These are phyloP conservation scores for Benthosema pterotum DNA, from an alignment of 2,797 vertebrate species.

Conservation along the genomic window DNA sequence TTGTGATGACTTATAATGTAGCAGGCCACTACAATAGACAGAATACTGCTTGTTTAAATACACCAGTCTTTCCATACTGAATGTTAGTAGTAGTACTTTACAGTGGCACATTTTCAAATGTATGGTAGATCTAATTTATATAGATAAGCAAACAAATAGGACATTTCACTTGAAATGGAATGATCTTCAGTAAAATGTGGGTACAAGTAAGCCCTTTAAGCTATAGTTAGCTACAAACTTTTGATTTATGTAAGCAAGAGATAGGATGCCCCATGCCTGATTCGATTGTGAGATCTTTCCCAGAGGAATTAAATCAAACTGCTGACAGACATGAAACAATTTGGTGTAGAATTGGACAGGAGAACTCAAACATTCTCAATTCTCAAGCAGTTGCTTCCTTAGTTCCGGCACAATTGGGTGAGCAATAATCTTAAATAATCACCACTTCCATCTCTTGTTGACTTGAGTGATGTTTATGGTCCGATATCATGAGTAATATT, in stretches of 20 bases:
- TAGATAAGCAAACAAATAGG: slow-evolving; percentile 6
- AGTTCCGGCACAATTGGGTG: not conserved
- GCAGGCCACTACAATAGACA: slow-evolving; percentile 19
- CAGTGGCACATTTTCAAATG: not conserved
- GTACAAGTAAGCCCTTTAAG: not conserved
- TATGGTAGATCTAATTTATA: not conserved
- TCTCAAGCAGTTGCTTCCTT: not conserved
- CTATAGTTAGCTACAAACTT: not conserved
- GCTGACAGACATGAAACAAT: not conserved
- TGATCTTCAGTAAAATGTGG: slow-evolving; percentile 8
- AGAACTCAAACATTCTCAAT: not conserved
- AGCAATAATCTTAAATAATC: not conserved
- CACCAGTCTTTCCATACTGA: slow-evolving; percentile 28
- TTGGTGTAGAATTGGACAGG: not conserved
- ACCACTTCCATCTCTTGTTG: not conserved
- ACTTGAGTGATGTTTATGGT: not conserved
- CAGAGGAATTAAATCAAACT: not conserved
- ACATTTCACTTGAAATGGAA: slow-evolving; percentile 9
- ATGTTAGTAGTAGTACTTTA: slow-evolving; percentile 4
- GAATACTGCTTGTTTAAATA: slow-evolving; percentile 49
- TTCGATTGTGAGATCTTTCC: not conserved
- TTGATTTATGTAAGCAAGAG: not conserved
- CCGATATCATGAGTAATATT: not conserved
- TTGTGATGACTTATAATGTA: slow-evolving; percentile 17
- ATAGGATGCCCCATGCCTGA: no score